phyloP scores from a whole-genome alignment of 2,888 invertebrate genomes.

The Pheosia tremula region DNA sequence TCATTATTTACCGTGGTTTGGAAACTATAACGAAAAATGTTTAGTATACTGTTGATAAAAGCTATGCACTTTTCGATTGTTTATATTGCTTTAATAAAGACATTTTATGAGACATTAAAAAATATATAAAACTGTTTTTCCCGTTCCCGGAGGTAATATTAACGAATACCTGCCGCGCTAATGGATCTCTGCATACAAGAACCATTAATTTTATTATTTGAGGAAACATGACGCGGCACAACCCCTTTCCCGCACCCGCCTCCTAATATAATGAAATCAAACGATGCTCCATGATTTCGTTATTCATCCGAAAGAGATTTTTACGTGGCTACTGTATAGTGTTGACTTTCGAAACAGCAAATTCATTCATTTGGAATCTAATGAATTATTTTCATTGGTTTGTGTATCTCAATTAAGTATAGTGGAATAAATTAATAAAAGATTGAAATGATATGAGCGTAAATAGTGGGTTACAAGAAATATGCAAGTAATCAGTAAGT shows the following conservation, averaged over 20 bases:
- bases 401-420: neutral
- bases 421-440: neutral
- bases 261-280: constrained; percentile 62
- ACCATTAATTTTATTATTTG: constrained; percentile 72
- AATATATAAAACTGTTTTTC: constrained; percentile 24
- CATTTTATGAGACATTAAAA: constrained; percentile 1
- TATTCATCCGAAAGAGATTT: constrained; percentile 32
- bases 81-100: neutral
- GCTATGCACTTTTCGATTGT: too few species aligned
- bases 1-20: too few species aligned
- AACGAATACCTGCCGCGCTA: constrained; percentile 49
- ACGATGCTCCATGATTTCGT: constrained; percentile 54
- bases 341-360: constrained; percentile 20
- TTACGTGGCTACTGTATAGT: constrained; percentile 22
- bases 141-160: constrained; percentile 33
- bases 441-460: too few species aligned
- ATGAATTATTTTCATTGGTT: neutral
- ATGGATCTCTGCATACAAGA: constrained; percentile 60
- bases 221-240: constrained; percentile 61
- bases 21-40: too few species aligned
- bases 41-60: too few species aligned
- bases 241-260: constrained; percentile 55
- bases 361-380: neutral
- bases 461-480: too few species aligned
- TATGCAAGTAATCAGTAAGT: too few species aligned